These are phyloP conservation scores for Sclerodermus sp. DNA, from an alignment of 2,888 invertebrate species.

Conservation along the genomic window DNA sequence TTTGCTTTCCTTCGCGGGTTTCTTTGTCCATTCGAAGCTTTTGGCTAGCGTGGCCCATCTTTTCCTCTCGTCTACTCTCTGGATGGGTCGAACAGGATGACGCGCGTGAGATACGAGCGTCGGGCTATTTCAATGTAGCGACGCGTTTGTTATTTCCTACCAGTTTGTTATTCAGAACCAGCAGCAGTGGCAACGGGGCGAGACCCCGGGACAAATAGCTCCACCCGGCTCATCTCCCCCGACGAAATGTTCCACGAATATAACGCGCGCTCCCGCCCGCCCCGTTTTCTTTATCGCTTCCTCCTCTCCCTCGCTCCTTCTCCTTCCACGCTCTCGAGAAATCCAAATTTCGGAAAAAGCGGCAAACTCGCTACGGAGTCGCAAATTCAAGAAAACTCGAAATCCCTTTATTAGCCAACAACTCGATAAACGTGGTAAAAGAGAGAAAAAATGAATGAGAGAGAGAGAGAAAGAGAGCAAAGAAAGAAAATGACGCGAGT, in stretches of 20 bases:
- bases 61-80: not conserved
- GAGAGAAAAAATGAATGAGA: no score
- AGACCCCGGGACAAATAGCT: conserved; percentile 38
- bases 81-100: not conserved
- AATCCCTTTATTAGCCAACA: no score
- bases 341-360: no score
- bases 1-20: conserved; percentile 9
- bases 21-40: conserved; percentile 8
- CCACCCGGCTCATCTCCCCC: no score
- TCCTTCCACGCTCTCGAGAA: conserved; percentile 9
- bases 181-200: conserved; percentile 7
- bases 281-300: conserved; percentile 5
- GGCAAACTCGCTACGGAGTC: no score
- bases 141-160: conserved; percentile 56
- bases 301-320: conserved; percentile 10
- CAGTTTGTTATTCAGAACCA: conserved; percentile 54
- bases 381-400: no score
- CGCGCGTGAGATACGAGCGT: conserved; percentile 52
- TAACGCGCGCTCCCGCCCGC: not conserved
- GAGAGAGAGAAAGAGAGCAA: no score
- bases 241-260: not conserved
- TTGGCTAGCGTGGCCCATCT: not conserved
- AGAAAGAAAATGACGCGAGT: no score
- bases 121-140: conserved; percentile 55
- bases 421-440: no score